These are phyloP conservation scores for Chymomyza amoena DNA, from an alignment of 2,888 invertebrate species.

Conservation along the genomic window DNA sequence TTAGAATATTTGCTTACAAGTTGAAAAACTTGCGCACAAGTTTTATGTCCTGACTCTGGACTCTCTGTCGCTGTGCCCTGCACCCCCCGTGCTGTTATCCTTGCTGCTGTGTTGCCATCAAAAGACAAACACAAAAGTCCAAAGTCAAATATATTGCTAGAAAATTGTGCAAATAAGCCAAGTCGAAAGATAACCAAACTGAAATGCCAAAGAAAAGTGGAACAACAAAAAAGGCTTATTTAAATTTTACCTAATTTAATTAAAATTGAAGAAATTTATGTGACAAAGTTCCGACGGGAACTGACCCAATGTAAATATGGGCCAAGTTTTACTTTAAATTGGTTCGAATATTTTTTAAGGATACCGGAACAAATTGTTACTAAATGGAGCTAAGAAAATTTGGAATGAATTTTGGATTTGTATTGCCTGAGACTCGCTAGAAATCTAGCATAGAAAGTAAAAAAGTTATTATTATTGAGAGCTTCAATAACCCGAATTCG, in stretches of 20 bases:
- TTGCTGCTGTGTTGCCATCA: not conserved
- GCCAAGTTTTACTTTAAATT: no score
- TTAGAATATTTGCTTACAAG: slow-evolving; percentile 8
- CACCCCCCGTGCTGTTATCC: no score
- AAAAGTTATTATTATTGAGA: no score
- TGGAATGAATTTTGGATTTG: no score
- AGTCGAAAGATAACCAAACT: not conserved
- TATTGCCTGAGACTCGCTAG: no score
- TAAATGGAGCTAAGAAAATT: no score
- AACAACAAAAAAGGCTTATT: not conserved
- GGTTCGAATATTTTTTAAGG: no score
- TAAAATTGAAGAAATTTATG: not conserved
- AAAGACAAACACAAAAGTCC: not conserved
- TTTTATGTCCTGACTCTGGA: not conserved
- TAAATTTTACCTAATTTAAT: slow-evolving; percentile 1
- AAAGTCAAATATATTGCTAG: not conserved
- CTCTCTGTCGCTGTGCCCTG: not conserved
- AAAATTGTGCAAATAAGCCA: not conserved
- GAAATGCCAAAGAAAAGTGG: not conserved
- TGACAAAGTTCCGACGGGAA: not conserved
- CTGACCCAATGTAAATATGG: not conserved
- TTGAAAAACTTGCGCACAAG: slow-evolving; percentile 1
- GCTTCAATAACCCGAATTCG: no score
- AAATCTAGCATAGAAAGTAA: no score
- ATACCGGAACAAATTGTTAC: no score